Conservation (phyloP, 1,140 invertebrate genomes). For the Philotrypesis tridentata region DNA sequence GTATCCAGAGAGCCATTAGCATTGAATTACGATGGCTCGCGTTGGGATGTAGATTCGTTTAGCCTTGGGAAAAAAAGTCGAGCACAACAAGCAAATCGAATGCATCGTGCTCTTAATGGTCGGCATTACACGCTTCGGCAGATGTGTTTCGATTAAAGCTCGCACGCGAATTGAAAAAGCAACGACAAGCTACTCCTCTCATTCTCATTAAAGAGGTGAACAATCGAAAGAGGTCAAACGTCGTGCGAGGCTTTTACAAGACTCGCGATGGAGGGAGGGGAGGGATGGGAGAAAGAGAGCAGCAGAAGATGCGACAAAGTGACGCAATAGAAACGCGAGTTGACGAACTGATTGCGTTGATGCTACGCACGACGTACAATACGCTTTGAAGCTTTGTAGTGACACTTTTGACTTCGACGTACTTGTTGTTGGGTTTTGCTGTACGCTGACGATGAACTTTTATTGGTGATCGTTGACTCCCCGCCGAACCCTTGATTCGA, state of each 20-base stretch:
- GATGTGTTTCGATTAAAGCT: conserved; percentile 10
- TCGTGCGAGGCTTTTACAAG: neutral
- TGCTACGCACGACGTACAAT: neutral
- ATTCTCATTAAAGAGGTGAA: neutral
- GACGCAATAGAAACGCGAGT: conserved; percentile 8
- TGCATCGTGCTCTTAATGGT: neutral
- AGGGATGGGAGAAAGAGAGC: neutral
- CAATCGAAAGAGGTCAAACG: conserved; percentile 11
- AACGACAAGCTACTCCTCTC: neutral
- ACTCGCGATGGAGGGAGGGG: neutral
- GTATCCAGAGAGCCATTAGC: neutral
- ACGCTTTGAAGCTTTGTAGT: neutral
- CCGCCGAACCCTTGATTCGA: neutral
- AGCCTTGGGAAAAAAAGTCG: neutral
- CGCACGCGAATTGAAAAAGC: neutral
- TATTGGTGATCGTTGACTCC: neutral
- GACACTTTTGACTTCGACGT: conserved; percentile 14
- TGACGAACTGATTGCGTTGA: conserved; percentile 19
- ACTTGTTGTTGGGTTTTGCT: neutral
- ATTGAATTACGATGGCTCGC: neutral
- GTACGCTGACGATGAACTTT: conserved; percentile 1
- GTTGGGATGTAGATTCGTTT: neutral
- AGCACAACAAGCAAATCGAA: neutral
- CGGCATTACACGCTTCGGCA: neutral
- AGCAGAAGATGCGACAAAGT: neutral